Evolutionary conservation across 2,888 invertebrate genomes (phyloP), one percentile per base, ranked within the genome.

Genomic region (Heliconius charithonia): DNA sequence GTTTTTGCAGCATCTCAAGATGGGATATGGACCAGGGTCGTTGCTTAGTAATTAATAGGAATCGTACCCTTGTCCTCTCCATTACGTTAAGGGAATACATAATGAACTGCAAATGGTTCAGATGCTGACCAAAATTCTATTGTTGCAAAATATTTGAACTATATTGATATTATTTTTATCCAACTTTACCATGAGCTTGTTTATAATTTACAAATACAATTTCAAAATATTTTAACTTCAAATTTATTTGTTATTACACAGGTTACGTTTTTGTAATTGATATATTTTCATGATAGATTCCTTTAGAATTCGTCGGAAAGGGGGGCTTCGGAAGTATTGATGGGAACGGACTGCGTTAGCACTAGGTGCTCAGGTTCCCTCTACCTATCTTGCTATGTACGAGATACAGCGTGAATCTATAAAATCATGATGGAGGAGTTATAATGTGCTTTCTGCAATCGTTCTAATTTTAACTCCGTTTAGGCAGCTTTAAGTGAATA

Each of bases 31-130:
- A 83, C 83, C 81, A 79, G 81, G 81, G 83, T 83, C 85, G 86
- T 88, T 87, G 87, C 87, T 82, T 71, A 80, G 85, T 87, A 89
- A 89, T 89, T 86, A 90, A 91, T 88, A 86, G 87, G 81, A 86
- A 88, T 88, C 83, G 84, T 71, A 75, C 76, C 84, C 74, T 82
- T 82, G 83, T 83, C 83, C 79, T 83, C 79, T 76, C 78, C 82
- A 82, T 83, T 85, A 84, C 67, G 70, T 75, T 22, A 45, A 72
- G 29, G 75, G 77, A 72, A 79, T 75, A 77, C 81, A 72, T 77
- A 75, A 81, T 77, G 76, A 78, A 19, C 75, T 56, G 69, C 19
- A 32, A 72, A 72, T 72, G 70, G 6, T 63, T 51, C 29, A 62
- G 73, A 29, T 37, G 41, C 73, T 67, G 27, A 69, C 56, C 25